Conservation (phyloP, 2,888 invertebrate genomes). For the Acrocera orbiculus region DNA sequence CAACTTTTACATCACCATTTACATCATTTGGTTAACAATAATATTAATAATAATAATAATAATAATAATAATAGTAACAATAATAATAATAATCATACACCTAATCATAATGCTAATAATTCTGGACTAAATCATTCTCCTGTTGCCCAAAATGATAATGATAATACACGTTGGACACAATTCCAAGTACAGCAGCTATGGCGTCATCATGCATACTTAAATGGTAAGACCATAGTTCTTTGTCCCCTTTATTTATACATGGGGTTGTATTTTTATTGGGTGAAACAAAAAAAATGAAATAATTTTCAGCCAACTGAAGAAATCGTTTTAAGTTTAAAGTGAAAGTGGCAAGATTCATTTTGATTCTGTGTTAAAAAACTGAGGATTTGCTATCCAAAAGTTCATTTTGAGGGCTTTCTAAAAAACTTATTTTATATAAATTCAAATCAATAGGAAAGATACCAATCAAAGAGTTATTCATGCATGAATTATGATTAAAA, state of each 20-base stretch:
- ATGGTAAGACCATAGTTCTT: constrained; percentile 21
- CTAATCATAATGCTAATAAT: constrained; percentile 12
- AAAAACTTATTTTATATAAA: too few relatives aligned
- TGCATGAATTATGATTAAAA: too few relatives aligned
- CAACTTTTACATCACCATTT: constrained; percentile 30
- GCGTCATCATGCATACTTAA: constrained; percentile 31
- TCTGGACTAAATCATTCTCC: constrained; percentile 2
- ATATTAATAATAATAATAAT: constrained; percentile 16
- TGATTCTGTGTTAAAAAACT: too few relatives aligned
- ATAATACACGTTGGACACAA: constrained; percentile 31
- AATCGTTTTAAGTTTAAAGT: too few relatives aligned
- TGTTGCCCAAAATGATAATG: constrained; percentile 15
- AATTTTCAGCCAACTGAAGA: too few relatives aligned
- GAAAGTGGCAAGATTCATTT: too few relatives aligned
- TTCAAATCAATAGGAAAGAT: too few relatives aligned
- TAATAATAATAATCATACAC: constrained; percentile 14
- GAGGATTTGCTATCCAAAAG: too few relatives aligned
- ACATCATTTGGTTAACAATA: constrained; percentile 24
- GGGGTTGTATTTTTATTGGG: neutral
- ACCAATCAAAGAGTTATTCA: too few relatives aligned
- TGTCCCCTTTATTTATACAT: neutral
- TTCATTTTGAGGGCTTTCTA: too few relatives aligned
- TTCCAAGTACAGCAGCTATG: constrained; percentile 33
- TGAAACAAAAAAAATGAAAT: too few relatives aligned
- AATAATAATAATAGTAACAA: constrained; percentile 19